Evolutionary conservation across 2,797 vertebrate species (phyloP), one percentile per base, ranked within the genome.

Genomic region (Cryptoblepharus egeriae): DNA sequence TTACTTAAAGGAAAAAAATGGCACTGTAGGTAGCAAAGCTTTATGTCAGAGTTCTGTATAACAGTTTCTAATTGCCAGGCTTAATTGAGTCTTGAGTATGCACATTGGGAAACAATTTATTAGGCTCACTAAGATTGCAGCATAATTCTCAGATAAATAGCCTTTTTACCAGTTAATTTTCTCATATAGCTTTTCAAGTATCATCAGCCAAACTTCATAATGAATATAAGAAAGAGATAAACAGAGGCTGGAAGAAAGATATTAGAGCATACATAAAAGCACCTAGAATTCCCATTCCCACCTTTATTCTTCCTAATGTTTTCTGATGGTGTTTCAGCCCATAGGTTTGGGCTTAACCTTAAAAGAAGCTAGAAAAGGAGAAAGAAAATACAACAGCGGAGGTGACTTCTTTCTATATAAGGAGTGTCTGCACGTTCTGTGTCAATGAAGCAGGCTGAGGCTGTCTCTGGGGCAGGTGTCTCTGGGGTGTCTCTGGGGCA

Each of bases 31-130:
- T 60, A 75, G 30, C 79, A 77, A 35, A 37, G 0, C 42, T 55
- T 55, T 75, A 82, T 81, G 72, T 69, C 74, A 83, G 49, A 13
- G 32, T 75, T 87, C 79, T 65, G 45, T 90, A 77, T 85, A 90
- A 90, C 39, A 90, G 75, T 37, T 89, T 91, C 85, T 91, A 91
- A 93, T 92, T 91, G 84, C 69, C 26, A 79, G 52, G 32, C 78
- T 89, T 89, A 91, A 91, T 73, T 88, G 82, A 86, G 73, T 78
- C 88, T 89, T 90, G 58, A n/a, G 83, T 22, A 55, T 71, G 77
- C 45, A 86, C 80, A 75, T 55, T 74, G 75, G 75, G 80, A 89
- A 88, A 80, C 3, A 78, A 90, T 85, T 93, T 79, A 79, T 74
- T 85, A 90, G 81, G 18, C 89, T 88, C 90, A 84, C 60, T 57